Evolutionary conservation across 1,140 invertebrate species (phyloP).

Genomic region (Procambarus virginalis): DNA sequence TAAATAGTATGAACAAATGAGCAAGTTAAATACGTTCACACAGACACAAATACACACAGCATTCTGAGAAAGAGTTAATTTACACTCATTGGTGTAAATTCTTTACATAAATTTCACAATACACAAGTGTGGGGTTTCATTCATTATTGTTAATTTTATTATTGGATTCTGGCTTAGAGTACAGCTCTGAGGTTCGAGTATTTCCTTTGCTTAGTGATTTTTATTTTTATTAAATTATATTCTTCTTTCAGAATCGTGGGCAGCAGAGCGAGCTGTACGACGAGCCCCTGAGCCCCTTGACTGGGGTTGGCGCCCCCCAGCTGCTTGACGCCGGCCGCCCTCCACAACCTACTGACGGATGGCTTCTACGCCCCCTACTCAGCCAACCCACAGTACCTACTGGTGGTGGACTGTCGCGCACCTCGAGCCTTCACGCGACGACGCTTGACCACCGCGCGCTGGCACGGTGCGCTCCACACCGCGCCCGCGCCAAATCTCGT

Average conservation of each 20-base stretch:
- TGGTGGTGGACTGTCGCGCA: conserved; percentile 71
- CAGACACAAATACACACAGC: too few relatives aligned
- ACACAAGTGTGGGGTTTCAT: too few relatives aligned
- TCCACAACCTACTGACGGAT: conserved; percentile 73
- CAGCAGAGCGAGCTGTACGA: conserved; percentile 62
- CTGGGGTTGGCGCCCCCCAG: conserved; percentile 64
- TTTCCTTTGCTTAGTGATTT: too few relatives aligned
- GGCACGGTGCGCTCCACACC: conserved; percentile 71
- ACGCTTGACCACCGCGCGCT: conserved; percentile 71
- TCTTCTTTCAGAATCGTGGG: conserved; percentile 68
- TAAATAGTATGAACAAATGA: too few relatives aligned
- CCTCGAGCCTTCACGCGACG: conserved; percentile 68
- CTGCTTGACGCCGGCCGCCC: conserved; percentile 62
- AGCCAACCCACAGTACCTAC: conserved; percentile 72
- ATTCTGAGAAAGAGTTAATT: too few relatives aligned
- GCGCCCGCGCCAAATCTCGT: conserved; percentile 56
- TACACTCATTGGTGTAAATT: too few relatives aligned
- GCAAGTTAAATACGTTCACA: too few relatives aligned
- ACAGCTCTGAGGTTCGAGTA: too few relatives aligned
- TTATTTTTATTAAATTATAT: background rate
- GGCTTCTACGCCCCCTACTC: conserved; percentile 73
- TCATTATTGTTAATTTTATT: too few relatives aligned
- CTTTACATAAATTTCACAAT: too few relatives aligned
- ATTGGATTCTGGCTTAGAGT: too few relatives aligned
- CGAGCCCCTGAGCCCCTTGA: conserved; percentile 62